Base-by-base conservation (phyloP, 2,797 vertebrate genomes). In the Esox masquinongy region DNA sequence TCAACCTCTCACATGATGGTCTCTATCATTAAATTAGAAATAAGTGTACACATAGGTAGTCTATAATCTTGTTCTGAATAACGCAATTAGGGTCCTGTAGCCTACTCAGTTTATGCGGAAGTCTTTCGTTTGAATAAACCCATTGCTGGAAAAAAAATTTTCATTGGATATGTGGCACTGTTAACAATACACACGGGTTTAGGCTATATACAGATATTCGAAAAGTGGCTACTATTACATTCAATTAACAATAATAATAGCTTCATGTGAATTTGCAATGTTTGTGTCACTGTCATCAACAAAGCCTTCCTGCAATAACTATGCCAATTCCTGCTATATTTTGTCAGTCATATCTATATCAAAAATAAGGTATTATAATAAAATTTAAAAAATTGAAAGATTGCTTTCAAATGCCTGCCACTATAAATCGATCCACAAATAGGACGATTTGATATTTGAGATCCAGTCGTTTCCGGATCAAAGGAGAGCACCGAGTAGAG, bases 21-120 rank as follows among this genome's bases (percentile, higher is more conserved):
- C 39, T 34, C 68, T 15, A n/a, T 63, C 53, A 75, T 68, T 68
- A 36, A 68, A 75, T 73, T 66, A 73, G 14, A 61, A 69, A 61
- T 59, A 68, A 75, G 50, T 29, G 53, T 67, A 74, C 49, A 59
- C 66, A 69, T 39, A 69, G 17, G 39, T 14, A 39, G 34, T n/a
- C 36, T 39, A 47, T 69, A 75, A 69, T 56, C 66, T 59, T 59
- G 67, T 59, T 75, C 67, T 19, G 7, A n/a, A 73, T 75, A 69
- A 75, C 49, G n/a, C 19, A 22, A 69, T 59, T 75, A 16, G 68
- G 29, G 29, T 56, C 63, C 34, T 36, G 39, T 31, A 14, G n/a
- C 5, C 15, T 5, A 16, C n/a, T 70, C 22, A 63, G 16, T 70
- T 51, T 51, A 43, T 70, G 43, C 49, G 39, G 12, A 36, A 16